Base-by-base conservation (phyloP, 2,888 invertebrate genomes). In the Habroteleia sp. region DNA sequence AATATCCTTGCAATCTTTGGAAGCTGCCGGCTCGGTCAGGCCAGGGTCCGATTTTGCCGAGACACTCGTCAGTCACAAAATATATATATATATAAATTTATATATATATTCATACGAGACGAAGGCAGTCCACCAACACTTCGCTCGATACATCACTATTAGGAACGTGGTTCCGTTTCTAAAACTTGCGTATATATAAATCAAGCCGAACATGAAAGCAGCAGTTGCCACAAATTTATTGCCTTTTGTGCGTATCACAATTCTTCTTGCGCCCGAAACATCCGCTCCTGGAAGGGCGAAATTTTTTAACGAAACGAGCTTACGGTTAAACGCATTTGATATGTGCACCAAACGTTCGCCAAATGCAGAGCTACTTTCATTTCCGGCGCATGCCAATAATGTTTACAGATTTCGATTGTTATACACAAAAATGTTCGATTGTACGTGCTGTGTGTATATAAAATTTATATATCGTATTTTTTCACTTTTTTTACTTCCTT, bases 11-110 rank as follows among this genome's bases (percentile, higher is more conserved):
- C 71, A 77, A 85, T 85, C 83, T 84, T 83, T 81, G 84, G 82
- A 80, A 79, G 82, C 79, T 79, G 80, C 76, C 79, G 78, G 79
- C 78, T 80, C 77, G 80, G 80, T 71, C 78, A 72, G 80, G 81
- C 80, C 78, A 79, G 79, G 80, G 78, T 80, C 77, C 81, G 79
- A 77, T 77, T 77, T 73, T 77, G 77, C 78, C 81, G 81, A 83
- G 82, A 82, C 81, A 81, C 83, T 84, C 83, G 83, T 82, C 84
- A 80, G 83, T 83, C 83, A 82, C 82, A 81, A 84, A 84, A 82
- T 80, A 80, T 78, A 77, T 78, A 71, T 56, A 66, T 42, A 65
- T 44, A 63, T 14, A 65, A 35, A 78, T 56, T 8, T 41, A 60
- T 60, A 39, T 39, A 60, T 27, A 16, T 65, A 27, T 65, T 35